Conservation (phyloP, 2,113 vertebrate species). For the Petrocephalus zakoni region DNA sequence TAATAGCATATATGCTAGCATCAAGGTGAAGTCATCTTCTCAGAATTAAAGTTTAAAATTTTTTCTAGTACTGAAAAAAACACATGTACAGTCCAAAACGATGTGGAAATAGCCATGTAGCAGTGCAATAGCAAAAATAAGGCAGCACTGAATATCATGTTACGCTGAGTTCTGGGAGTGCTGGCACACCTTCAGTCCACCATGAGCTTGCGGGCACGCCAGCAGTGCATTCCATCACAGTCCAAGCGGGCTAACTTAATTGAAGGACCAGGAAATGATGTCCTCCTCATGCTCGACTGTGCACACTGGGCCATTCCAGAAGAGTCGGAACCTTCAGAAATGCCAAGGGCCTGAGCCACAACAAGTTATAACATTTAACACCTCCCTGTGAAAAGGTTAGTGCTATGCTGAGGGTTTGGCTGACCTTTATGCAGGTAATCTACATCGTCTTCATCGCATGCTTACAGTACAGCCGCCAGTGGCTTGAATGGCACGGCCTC, state of each 20-base stretch:
- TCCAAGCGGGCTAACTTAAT: background rate
- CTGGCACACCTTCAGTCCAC: background rate
- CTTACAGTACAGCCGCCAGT: background rate
- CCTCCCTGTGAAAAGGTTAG: slow-evolving; percentile 15
- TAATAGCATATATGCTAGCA: background rate
- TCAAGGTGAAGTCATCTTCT: background rate
- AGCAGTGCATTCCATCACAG: background rate
- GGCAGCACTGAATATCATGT: background rate
- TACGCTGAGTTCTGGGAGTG: background rate
- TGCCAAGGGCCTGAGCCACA: slow-evolving; percentile 18
- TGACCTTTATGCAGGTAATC: slow-evolving; percentile 22
- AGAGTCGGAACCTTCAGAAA: slow-evolving; percentile 12
- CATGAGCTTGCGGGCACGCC: background rate
- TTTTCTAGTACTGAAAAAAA: background rate
- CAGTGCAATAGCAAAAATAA: background rate
- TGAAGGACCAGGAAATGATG: background rate
- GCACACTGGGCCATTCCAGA: background rate
- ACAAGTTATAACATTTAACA: slow-evolving; percentile 26
- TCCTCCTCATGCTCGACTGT: background rate
- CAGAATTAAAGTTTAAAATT: background rate
- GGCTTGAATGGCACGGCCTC: background rate
- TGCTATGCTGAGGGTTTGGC: background rate
- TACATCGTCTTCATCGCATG: slow-evolving; percentile 8
- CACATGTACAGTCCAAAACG: background rate
- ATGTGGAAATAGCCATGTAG: background rate